A percentile compares a stretch with the other conserved stretches of the same genome.
phyloP scores from a whole-genome alignment of 2,888 invertebrate genomes.

The Chesias legatella region DNA sequence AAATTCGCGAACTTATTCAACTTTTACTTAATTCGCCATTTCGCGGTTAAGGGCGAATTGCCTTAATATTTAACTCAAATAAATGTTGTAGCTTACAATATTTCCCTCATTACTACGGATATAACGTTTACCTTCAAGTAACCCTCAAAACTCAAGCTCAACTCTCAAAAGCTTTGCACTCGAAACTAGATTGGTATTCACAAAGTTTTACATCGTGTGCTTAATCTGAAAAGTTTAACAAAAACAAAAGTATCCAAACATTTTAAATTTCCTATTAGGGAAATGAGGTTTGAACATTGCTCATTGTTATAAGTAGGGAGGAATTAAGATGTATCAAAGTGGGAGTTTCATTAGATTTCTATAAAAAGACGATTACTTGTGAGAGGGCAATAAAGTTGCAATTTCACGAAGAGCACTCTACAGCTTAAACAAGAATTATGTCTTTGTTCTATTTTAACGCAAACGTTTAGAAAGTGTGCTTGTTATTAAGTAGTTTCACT shows the following conservation, averaged over 20 bases:
- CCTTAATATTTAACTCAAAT: too few species aligned
- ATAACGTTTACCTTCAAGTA: too few species aligned
- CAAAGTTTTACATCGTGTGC: background rate
- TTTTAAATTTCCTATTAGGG: constrained; percentile 27
- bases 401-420: constrained; percentile 26
- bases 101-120: too few species aligned
- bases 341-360: constrained; percentile 38
- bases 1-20: too few species aligned
- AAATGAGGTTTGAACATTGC: constrained; percentile 33
- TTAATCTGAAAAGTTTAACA: background rate
- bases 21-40: too few species aligned
- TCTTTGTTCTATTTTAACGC: too few species aligned
- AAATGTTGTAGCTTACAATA: too few species aligned
- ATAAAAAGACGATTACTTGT: constrained; percentile 32
- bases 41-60: too few species aligned
- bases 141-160: too few species aligned
- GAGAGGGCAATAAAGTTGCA: constrained; percentile 37
- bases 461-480: too few species aligned
- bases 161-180: constrained; percentile 1
- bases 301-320: constrained; percentile 17
- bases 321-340: constrained; percentile 23
- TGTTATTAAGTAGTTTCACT: constrained; percentile 7
- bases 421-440: background rate
- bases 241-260: constrained; percentile 1
- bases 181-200: background rate